phyloP scores from a whole-genome alignment of 1,140 invertebrate genomes.

The Hesperophylax magnus region DNA sequence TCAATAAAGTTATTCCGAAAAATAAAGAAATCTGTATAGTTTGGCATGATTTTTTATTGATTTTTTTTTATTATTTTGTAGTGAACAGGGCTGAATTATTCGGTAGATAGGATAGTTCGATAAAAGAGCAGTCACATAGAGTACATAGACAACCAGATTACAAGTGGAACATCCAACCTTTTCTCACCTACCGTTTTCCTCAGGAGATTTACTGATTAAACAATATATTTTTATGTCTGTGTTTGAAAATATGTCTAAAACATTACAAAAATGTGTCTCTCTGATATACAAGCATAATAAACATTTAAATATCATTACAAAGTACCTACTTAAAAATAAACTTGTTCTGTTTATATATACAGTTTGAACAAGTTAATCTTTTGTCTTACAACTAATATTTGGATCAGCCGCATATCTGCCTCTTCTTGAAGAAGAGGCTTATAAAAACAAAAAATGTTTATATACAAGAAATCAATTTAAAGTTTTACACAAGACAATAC shows the following conservation, averaged over 20 bases:
- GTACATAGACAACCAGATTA: not conserved
- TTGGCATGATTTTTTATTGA: too few relatives aligned
- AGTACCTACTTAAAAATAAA: not conserved
- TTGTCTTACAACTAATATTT: conserved; percentile 24
- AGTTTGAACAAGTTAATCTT: conserved; percentile 8
- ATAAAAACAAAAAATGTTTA: conserved; percentile 6
- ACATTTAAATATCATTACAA: not conserved
- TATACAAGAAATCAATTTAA: not conserved
- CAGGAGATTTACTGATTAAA: not conserved
- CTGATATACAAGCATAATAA: not conserved
- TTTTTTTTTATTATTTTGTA: too few relatives aligned
- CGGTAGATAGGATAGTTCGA: too few relatives aligned
- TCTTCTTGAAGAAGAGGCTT: not conserved
- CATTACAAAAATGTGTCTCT: not conserved
- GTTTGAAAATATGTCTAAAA: not conserved
- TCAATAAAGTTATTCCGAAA: too few relatives aligned
- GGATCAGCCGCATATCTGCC: not conserved
- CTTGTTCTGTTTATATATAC: conserved; percentile 11
- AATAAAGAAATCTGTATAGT: too few relatives aligned
- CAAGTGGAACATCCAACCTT: not conserved
- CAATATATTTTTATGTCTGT: not conserved
- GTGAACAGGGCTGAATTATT: too few relatives aligned
- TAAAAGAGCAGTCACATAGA: too few relatives aligned
- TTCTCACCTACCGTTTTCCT: not conserved
- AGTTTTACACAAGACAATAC: not conserved